Evolutionary conservation across 2,797 vertebrate genomes (phyloP).

Genomic region (Thalassophryne amazonica): DNA sequence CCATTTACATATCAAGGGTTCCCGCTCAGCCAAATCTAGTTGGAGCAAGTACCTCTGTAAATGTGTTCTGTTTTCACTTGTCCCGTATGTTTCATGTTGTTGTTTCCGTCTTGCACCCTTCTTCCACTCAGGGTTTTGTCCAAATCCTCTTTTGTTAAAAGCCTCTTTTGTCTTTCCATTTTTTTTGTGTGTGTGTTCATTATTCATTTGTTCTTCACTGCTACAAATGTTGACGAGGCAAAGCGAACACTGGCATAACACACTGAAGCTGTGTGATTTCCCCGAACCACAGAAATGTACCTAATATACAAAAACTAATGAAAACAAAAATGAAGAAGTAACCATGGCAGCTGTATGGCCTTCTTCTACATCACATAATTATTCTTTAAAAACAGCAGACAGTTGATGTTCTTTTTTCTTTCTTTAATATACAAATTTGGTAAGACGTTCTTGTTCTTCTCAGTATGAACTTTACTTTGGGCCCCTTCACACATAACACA

Average conservation of each 20-base stretch:
- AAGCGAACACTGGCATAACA: constrained; percentile 3
- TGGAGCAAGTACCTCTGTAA: constrained; percentile 30
- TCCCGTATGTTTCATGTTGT: constrained; percentile 46
- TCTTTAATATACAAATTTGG: no score
- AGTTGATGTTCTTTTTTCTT: no score
- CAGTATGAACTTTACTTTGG: no score
- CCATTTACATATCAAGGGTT: constrained; percentile 70
- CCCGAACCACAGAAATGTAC: no score
- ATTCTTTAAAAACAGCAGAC: no score
- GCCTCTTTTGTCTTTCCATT: constrained; percentile 49
- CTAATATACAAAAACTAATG: constrained; percentile 1
- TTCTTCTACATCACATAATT: neutral
- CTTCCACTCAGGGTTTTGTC: constrained; percentile 30
- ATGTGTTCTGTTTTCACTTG: constrained; percentile 39
- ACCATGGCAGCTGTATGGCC: neutral
- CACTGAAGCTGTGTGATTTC: no score
- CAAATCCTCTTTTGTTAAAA: constrained; percentile 59
- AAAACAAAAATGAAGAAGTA: neutral
- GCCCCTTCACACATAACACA: no score
- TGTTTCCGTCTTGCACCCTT: neutral
- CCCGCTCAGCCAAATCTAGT: constrained; percentile 35
- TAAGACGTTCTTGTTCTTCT: no score
- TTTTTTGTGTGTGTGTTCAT: no score
- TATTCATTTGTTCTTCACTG: constrained; percentile 37
- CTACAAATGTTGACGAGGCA: constrained; percentile 9